Percentiles rank a stretch among this genome's conserved stretches.
Evolutionary conservation across 2,797 vertebrate species (phyloP).

Genomic region (Gadopsis marmoratus): DNA sequence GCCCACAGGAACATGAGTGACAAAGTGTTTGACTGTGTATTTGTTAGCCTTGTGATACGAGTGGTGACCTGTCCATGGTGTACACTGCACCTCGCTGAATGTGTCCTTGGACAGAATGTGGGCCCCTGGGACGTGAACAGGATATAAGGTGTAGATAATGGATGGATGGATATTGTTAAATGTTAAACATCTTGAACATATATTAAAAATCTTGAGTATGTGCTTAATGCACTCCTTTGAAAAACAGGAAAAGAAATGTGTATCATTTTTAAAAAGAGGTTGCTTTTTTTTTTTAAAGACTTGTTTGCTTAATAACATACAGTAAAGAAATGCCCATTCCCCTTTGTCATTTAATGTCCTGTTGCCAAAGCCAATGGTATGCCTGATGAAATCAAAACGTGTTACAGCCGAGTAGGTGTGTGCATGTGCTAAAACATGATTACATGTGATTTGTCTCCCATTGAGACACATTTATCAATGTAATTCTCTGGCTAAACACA

Average conservation of each 20-base stretch:
- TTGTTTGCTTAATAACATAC: neutral
- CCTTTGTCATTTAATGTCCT: conserved; percentile 34
- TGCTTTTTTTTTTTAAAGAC: neutral
- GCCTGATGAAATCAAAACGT: conserved; percentile 40
- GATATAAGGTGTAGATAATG: conserved; percentile 19
- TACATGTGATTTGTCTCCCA: conserved; percentile 30
- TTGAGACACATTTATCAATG: conserved; percentile 26
- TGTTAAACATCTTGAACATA: neutral
- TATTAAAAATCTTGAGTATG: neutral
- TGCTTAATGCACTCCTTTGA: neutral
- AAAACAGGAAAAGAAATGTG: neutral
- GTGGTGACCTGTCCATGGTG: neutral
- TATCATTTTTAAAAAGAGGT: neutral
- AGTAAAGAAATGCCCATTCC: conserved; percentile 3
- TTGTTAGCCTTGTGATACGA: conserved; percentile 5
- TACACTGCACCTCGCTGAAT: neutral
- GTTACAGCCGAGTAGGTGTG: conserved; percentile 7
- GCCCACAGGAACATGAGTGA: neutral
- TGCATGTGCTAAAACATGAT: conserved; percentile 18
- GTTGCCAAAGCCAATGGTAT: conserved; percentile 49
- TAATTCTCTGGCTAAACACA: conserved; percentile 13
- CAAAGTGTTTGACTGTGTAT: conserved; percentile 12
- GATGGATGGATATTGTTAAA: neutral
- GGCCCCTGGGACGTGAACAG: neutral
- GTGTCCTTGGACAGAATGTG: neutral